Evolutionary conservation across 2,113 vertebrate genomes (phyloP), one percentile per base, ranked within the genome.

Genomic region (Motacilla tschutschensis): DNA sequence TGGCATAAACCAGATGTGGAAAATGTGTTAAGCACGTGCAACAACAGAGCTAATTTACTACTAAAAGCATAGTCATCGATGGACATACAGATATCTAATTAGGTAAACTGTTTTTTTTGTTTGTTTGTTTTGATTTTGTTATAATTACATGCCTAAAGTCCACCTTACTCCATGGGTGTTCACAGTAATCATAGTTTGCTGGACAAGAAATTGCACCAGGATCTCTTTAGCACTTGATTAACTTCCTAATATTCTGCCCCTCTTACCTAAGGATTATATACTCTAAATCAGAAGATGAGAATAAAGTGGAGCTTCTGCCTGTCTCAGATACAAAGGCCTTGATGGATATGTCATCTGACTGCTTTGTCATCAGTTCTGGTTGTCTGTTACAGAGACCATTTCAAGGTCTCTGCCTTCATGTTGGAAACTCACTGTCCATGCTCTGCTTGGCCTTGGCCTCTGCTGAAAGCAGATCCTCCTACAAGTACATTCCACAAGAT

Each of bases 401-500:
- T 78, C 69, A 80, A 78, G 19, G 55, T 79, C 43, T 80, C 54
- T 88, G 35, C 41, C 55, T 89, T 81, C 43, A 24, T 51, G 31
- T 5, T 73, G 41, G 21, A 69, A 83, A 35, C 33, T 82, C 41
- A 12, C 17, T 63, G 22, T 74, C 31, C 33, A 9, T 62, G 38
- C 29, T 60, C 28, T 87, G 8, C 57, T 72, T 69, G 54, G 33
- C 17, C 17, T 74, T 75, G 41, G 66, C 46, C 50, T 78, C 29
- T 69, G 35, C 51, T 84, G 50, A 51, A 82, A 76, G 77, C 71
- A 84, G 33, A 73, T 80, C 88, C 80, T 94, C 85, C 80, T 76
- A 89, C 77, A 86, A 59, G 46, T 69, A 19, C 83, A 84, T 94
- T 93, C 83, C 88, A 73, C 8, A 17, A 50, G 31, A 72, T 69